These are phyloP conservation scores for Achroia grisella DNA, from an alignment of 1,140 invertebrate species.

Conservation along the genomic window DNA sequence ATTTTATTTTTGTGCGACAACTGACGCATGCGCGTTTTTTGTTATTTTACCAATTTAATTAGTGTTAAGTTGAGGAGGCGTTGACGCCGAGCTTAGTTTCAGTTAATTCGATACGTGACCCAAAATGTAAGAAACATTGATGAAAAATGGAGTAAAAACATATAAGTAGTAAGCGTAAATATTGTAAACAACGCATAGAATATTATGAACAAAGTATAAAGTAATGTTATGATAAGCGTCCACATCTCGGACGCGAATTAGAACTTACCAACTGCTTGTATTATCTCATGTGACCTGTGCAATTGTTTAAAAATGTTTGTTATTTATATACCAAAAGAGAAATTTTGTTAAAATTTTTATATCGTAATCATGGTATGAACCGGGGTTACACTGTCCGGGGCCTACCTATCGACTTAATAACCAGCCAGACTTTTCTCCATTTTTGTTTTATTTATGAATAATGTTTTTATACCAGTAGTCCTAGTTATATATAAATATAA, in stretches of 20 bases:
- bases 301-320: no score
- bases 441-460: no score
- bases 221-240: slow-evolving; percentile 11
- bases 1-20: background rate
- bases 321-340: no score
- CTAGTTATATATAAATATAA: no score
- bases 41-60: background rate
- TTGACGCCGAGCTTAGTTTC: no score
- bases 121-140: slow-evolving; percentile 15
- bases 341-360: no score
- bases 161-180: slow-evolving; percentile 39
- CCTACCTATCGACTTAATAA: no score
- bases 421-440: no score
- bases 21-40: background rate
- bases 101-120: slow-evolving; percentile 2
- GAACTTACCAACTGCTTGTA: background rate
- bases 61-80: no score
- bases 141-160: slow-evolving; percentile 14
- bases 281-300: background rate
- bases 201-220: slow-evolving; percentile 12
- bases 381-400: no score
- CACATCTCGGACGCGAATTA: background rate
- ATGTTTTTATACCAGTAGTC: no score
- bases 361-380: no score
- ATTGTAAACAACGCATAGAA: slow-evolving; percentile 20